Percentiles rank a stretch among this genome's conserved stretches.
phyloP scores from a whole-genome alignment of 2,888 invertebrate species.

The Sinhomidia bicolor region DNA sequence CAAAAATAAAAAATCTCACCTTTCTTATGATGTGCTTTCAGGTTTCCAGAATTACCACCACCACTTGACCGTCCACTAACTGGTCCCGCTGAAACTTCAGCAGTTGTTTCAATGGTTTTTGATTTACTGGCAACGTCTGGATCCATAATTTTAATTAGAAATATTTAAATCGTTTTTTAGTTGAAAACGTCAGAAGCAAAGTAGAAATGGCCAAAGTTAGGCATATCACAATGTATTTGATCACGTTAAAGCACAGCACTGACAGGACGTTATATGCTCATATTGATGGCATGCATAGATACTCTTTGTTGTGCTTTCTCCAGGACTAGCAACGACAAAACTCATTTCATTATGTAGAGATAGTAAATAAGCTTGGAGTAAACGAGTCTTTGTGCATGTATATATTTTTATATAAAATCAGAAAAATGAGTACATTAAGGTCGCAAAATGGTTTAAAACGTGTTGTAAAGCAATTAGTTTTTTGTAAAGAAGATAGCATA shows the following conservation, averaged over 20 bases:
- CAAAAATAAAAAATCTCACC: slow-evolving; percentile 39
- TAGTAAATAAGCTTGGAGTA: no score
- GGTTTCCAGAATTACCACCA: slow-evolving; percentile 53
- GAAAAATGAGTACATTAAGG: no score
- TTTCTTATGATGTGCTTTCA: slow-evolving; percentile 74
- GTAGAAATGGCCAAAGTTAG: no score
- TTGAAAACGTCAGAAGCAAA: background rate
- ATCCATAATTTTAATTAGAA: slow-evolving; percentile 44
- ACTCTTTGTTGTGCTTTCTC: slow-evolving; percentile 54
- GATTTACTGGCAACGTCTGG: background rate
- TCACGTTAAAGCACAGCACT: background rate
- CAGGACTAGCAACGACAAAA: slow-evolving; percentile 11
- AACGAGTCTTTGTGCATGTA: no score
- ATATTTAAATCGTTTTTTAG: background rate
- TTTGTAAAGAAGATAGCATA: background rate
- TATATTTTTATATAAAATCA: no score
- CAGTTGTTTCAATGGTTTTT: slow-evolving; percentile 49
- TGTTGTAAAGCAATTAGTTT: no score
- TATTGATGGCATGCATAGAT: background rate
- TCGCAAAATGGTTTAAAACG: no score
- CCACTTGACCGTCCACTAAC: slow-evolving; percentile 58
- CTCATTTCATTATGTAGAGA: no score
- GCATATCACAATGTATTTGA: no score
- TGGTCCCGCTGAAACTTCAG: slow-evolving; percentile 59
- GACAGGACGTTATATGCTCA: background rate